phyloP scores from a whole-genome alignment of 2,888 invertebrate genomes.

The Ophion slaviceki region DNA sequence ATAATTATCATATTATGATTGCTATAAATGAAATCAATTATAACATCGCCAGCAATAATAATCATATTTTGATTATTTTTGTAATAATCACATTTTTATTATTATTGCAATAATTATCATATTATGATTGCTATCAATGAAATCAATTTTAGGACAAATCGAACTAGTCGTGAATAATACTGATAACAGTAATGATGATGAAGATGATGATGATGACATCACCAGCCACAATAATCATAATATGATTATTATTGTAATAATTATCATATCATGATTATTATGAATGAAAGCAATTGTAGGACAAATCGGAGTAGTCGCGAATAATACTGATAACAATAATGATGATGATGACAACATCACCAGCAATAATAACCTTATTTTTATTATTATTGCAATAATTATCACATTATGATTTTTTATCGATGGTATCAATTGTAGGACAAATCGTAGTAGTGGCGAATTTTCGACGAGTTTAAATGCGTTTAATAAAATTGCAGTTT shows the following conservation, averaged over 20 bases:
- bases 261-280: too few species aligned
- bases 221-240: too few species aligned
- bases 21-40: background rate
- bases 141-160: background rate
- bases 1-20: too few species aligned
- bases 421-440: background rate
- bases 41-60: background rate
- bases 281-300: background rate
- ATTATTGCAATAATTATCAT: too few species aligned
- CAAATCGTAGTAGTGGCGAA: background rate
- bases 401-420: too few species aligned
- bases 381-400: background rate
- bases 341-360: too few species aligned
- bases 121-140: background rate
- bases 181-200: too few species aligned
- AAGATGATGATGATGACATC: too few species aligned
- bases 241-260: too few species aligned
- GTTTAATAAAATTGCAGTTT: slow-evolving; percentile 79
- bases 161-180: background rate
- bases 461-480: background rate
- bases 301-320: background rate
- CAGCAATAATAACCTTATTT: background rate
- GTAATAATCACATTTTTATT: too few species aligned
- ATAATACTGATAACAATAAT: background rate
- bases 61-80: too few species aligned